Base-by-base conservation (phyloP, 1,140 invertebrate species). In the Octopus bimaculoides region DNA sequence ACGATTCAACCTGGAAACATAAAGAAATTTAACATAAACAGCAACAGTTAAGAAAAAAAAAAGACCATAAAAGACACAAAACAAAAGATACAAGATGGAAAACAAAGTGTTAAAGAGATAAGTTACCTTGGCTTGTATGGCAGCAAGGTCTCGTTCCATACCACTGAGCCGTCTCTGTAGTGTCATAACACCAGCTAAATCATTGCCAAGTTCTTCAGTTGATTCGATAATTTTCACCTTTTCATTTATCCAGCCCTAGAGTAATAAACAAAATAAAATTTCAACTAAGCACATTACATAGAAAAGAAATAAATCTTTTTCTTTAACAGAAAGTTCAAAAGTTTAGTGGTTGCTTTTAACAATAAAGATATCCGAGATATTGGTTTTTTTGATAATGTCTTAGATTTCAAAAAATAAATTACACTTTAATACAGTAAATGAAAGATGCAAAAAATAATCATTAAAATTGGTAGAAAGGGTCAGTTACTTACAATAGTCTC, bases 101-200 rank as follows among this genome's bases (percentile, higher is more conserved):
- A 41, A 0, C 26, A 41, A 41, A 41, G 26, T 41, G 26, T 71
- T 4, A 71, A 71, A 6, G 26, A 10, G 6, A 17, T 71, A 5
- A 71, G 17, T 71, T 77, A 89, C 86, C 87, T 99, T 98, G 17
- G 97, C 96, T 91, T 99, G 96, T 82, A 99, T 99, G 53, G 98
- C 98, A 73, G 97, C 97, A 78, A 99, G 89, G 90, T 99, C 98
- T 79, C 98, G 93, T 90, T 99, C 98, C 97, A 99, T 99, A 73
- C 98, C 97, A 86, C 95, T 96, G 0, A 99, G 92, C 79, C 97
- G 93, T 79, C 97, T 85, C 89, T 95, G 94, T 75, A 95, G 88
- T n/a, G 93, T 94, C 93, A 95, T 95, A 61, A 95, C 94, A 80
- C 97, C 91, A 80, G 89, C 89, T 26, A 92, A 87, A 85, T 92